Conservation (phyloP, 2,797 vertebrate species). For the Amazona finschi region DNA sequence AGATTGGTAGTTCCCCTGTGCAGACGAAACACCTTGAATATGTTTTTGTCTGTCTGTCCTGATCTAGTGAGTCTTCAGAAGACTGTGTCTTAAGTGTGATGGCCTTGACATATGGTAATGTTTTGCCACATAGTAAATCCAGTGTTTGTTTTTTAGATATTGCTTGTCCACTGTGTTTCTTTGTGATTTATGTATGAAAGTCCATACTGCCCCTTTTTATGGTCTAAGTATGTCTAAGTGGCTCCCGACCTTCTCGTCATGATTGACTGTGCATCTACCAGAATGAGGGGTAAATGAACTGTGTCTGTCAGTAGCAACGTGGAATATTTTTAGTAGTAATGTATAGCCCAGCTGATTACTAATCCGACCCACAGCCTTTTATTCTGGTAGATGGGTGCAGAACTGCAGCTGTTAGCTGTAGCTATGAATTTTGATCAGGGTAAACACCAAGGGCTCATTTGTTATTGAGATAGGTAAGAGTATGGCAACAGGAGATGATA, state of each 20-base stretch:
- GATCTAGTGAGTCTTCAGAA: not conserved
- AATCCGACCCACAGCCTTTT: not conserved
- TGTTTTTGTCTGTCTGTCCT: not conserved
- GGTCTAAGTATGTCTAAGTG: not conserved
- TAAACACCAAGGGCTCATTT: slow-evolving; percentile 34
- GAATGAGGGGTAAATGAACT: not conserved
- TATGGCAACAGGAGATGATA: not conserved
- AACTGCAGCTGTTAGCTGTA: not conserved
- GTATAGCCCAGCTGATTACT: not conserved
- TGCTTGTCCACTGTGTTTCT: not conserved
- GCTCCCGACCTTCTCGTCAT: not conserved
- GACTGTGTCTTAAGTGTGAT: not conserved
- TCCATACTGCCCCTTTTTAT: not conserved
- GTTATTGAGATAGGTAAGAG: slow-evolving; percentile 12
- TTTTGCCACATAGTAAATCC: not conserved
- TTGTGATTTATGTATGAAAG: not conserved
- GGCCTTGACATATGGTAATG: not conserved
- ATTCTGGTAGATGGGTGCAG: not conserved
- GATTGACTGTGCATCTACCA: not conserved
- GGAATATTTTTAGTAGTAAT: not conserved
- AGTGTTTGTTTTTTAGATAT: not conserved
- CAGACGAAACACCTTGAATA: not conserved
- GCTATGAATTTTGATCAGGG: slow-evolving; percentile 58
- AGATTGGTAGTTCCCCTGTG: not conserved
- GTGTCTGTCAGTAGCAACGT: not conserved